These are phyloP conservation scores for Holcopasites calliopsidis DNA, from an alignment of 1,140 invertebrate species.

Conservation along the genomic window DNA sequence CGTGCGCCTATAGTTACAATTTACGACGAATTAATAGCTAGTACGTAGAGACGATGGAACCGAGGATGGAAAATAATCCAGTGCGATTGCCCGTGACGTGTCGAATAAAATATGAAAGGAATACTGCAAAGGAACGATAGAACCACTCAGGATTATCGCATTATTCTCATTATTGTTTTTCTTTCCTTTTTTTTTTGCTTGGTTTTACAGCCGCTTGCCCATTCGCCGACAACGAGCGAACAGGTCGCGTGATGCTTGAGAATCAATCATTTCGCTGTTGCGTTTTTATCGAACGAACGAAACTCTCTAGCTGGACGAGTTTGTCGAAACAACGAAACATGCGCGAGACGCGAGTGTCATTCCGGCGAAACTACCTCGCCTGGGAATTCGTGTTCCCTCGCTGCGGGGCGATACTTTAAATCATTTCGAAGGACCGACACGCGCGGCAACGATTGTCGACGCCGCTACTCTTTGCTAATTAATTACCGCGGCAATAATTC, in stretches of 20 bases:
- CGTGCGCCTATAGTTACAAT: too few relatives aligned
- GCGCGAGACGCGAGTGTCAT: neutral
- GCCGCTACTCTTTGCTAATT: conserved; percentile 5
- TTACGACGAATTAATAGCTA: neutral
- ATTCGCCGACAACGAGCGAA: neutral
- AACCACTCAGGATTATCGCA: too few relatives aligned
- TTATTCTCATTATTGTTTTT: too few relatives aligned
- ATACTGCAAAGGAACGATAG: too few relatives aligned
- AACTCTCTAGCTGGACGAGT: too few relatives aligned
- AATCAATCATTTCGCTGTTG: conserved; percentile 9
- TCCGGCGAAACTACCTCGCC: neutral
- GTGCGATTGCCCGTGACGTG: too few relatives aligned
- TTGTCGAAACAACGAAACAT: too few relatives aligned
- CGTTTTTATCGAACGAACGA: neutral
- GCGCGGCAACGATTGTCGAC: neutral
- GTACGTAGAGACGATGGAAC: neutral
- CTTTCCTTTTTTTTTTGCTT: neutral
- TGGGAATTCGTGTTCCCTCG: neutral
- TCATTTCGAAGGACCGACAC: neutral
- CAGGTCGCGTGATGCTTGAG: neutral
- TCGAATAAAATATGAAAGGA: too few relatives aligned
- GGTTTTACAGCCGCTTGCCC: neutral
- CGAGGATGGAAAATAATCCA: neutral
- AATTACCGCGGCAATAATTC: conserved; percentile 17
- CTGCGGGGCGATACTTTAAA: conserved; percentile 11